Conservation (phyloP, 2,113 vertebrate genomes). For the Melozone crissalis region DNA sequence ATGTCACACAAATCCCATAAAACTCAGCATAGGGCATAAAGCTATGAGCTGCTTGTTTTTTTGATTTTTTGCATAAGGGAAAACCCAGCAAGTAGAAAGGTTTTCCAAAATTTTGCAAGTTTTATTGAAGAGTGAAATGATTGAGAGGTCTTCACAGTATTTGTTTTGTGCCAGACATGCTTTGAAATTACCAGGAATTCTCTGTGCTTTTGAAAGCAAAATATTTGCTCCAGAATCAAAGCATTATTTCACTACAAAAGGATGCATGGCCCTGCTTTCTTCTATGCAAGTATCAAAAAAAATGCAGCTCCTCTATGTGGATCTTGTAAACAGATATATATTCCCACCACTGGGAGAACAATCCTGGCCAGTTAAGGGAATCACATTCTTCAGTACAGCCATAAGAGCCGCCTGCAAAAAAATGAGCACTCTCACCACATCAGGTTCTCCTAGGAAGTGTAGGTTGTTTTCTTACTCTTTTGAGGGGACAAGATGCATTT, state of each 20-base stretch:
- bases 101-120: background rate
- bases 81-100: background rate
- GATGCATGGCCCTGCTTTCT: background rate
- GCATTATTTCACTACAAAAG: background rate
- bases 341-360: background rate
- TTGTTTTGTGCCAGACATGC: background rate
- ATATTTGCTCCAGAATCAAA: background rate
- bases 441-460: background rate
- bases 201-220: background rate
- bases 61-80: background rate
- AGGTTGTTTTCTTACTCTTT: background rate
- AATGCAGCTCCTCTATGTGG: background rate
- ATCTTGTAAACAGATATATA: background rate
- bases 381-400: background rate
- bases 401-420: background rate
- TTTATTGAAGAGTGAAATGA: background rate
- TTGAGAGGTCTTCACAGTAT: background rate
- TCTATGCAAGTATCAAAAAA: background rate
- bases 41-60: background rate
- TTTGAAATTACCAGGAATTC: background rate
- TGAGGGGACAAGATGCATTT: background rate
- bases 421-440: background rate
- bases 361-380: background rate
- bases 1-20: background rate
- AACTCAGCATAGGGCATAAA: background rate